These are phyloP conservation scores for Chiloscyllium plagiosum DNA, from an alignment of 2,113 vertebrate species.

Conservation along the genomic window DNA sequence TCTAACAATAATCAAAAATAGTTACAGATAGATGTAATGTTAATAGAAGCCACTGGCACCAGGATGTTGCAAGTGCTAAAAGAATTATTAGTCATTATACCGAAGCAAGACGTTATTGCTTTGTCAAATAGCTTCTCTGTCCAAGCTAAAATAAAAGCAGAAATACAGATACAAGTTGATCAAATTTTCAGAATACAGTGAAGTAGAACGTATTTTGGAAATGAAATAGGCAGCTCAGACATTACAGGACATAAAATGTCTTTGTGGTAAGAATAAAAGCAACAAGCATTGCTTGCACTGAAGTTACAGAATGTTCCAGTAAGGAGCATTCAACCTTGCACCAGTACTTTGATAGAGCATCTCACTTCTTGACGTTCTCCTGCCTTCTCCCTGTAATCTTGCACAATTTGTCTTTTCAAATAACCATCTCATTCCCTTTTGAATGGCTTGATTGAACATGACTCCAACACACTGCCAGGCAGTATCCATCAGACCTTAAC, in stretches of 20 bases:
- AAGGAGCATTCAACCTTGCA: no score
- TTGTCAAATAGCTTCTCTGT: not conserved
- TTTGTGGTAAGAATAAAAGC: not conserved
- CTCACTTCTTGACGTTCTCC: no score
- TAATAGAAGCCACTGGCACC: not conserved
- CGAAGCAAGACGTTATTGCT: not conserved
- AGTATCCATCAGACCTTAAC: no score
- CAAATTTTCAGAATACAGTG: not conserved
- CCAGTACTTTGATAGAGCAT: no score
- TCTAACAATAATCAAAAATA: not conserved
- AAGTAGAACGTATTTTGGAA: not conserved
- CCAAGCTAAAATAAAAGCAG: not conserved
- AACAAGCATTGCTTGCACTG: not conserved
- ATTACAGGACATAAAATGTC: not conserved
- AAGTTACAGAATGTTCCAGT: no score
- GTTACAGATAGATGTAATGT: not conserved
- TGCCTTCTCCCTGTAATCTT: no score
- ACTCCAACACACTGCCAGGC: no score
- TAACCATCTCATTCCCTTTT: no score
- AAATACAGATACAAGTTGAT: not conserved
- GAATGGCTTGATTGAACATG: no score
- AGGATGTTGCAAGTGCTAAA: not conserved
- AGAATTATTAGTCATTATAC: not conserved
- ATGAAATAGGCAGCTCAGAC: not conserved
- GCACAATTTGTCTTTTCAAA: no score